Evolutionary conservation across 2,113 vertebrate species (phyloP), one percentile per base, ranked within the genome.

Genomic region (Petrocephalus zakoni): DNA sequence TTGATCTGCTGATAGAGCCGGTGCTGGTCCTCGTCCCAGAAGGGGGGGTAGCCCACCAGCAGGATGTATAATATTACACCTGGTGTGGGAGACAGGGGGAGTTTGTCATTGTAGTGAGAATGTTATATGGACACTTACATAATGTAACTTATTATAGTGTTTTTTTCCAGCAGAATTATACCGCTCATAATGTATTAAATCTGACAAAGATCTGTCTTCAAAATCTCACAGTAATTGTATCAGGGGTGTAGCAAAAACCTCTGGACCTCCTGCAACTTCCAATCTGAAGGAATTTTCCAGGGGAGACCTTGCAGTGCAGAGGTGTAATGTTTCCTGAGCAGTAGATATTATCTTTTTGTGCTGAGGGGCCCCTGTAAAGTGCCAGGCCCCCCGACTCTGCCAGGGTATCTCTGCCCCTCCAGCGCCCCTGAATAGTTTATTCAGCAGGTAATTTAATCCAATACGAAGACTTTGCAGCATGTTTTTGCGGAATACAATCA

Each of bases 11-110:
- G 94, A 86, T 95, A 95, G 58, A 95, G 93, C 87, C 93, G 84
- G 92, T 95, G 94, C 85, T 95, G 94, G 90, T 94, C 94, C 52
- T 94, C 94, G 2, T 95, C 94, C 94, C 94, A 95, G 92, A 95
- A 95, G 0, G 94, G 94, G 84, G 94, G 94, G 29, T 95, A 95
- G 53, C 94, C 94, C 72, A 95, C 94, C 29, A 95, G 90, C 17
- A 95, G 93, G 61, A 95, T 95, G 89, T 95, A 95, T 88, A 95
- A 93, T 53, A 95, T 95, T 72, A 95, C 94, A 88, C 94, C 94
- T 94, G 51, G 46, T 61, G 55, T 34, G 46, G 56, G 1, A 49
- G 29, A 87, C 55, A 83, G 25, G 42, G 58, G 72, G 8, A 34
- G 8, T 47, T 58, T 52, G 52, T 81, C 47, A 88, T 78, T 42